Conservation (phyloP, 35 echinoderm and acorn worm genomes). For the Eucidaris tribuloides region DNA sequence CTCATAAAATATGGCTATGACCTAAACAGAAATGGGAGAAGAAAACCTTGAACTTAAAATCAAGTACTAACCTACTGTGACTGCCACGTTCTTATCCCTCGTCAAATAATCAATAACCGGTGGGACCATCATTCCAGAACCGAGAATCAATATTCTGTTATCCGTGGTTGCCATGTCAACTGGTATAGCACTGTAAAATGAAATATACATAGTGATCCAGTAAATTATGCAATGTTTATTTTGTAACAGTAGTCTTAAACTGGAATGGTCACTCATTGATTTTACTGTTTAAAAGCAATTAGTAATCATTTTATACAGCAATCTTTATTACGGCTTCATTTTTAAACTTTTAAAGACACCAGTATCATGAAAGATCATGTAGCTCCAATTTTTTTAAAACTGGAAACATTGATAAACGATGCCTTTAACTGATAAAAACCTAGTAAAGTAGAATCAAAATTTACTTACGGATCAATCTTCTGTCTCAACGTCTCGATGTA, state of each 20-base stretch:
- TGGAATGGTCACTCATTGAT: too few species aligned
- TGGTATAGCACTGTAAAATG: constrained; percentile 35
- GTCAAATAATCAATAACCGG: constrained; percentile 80
- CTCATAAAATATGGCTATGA: too few species aligned
- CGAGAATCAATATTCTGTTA: constrained; percentile 70
- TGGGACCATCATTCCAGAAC: constrained; percentile 75
- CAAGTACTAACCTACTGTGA: constrained; percentile 90
- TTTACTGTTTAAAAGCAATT: too few species aligned
- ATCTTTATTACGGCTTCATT: too few species aligned
- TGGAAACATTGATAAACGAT: too few species aligned
- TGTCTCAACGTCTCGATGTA: constrained; percentile 73
- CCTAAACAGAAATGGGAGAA: too few species aligned
- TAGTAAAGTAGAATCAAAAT: not conserved
- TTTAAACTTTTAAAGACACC: not conserved
- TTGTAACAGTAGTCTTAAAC: too few species aligned
- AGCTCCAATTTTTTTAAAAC: not conserved
- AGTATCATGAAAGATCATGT: not conserved
- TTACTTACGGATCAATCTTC: constrained; percentile 63
- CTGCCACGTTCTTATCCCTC: constrained; percentile 44
- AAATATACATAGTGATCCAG: too few species aligned
- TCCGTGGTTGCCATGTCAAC: constrained; percentile 45
- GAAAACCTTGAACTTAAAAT: too few species aligned
- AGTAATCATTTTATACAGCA: too few species aligned
- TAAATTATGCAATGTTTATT: too few species aligned
- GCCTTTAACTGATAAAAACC: not conserved